phyloP scores from a whole-genome alignment of 2,888 invertebrate species.

The Patella ulyssiponensis region DNA sequence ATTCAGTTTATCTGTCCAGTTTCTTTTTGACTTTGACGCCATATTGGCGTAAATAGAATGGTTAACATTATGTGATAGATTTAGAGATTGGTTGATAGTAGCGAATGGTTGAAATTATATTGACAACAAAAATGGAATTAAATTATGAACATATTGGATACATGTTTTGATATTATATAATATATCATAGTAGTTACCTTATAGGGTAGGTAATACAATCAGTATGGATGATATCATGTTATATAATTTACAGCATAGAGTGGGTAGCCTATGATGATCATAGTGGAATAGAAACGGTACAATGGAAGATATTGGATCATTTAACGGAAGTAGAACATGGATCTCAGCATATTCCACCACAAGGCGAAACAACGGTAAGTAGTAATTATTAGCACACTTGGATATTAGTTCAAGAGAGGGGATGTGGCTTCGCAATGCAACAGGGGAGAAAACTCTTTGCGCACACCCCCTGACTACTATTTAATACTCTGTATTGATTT shows the following conservation, averaged over 20 bases:
- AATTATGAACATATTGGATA: too few relatives aligned
- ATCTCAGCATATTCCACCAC: conserved; percentile 28
- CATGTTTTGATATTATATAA: too few relatives aligned
- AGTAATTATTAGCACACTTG: too few relatives aligned
- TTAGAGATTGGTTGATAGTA: too few relatives aligned
- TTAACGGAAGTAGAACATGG: conserved; percentile 44
- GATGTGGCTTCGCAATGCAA: not conserved
- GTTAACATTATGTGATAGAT: too few relatives aligned
- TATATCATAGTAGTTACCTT: too few relatives aligned
- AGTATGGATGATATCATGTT: conserved; percentile 42
- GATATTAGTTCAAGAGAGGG: too few relatives aligned
- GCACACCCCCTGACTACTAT: conserved; percentile 10
- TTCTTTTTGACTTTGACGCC: too few relatives aligned
- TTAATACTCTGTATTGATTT: not conserved
- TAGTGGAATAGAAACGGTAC: conserved; percentile 45
- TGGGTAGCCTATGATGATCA: conserved; percentile 49
- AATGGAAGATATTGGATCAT: conserved; percentile 48
- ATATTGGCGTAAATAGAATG: too few relatives aligned
- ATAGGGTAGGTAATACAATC: not conserved
- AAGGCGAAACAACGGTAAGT: conserved; percentile 26
- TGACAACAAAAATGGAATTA: too few relatives aligned
- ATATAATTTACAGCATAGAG: conserved; percentile 39
- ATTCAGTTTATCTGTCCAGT: too few relatives aligned
- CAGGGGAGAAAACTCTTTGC: conserved; percentile 3
- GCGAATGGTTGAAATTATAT: too few relatives aligned